Evolutionary conservation across 2,888 invertebrate species (phyloP).

Genomic region (Pyrgus malvae): DNA sequence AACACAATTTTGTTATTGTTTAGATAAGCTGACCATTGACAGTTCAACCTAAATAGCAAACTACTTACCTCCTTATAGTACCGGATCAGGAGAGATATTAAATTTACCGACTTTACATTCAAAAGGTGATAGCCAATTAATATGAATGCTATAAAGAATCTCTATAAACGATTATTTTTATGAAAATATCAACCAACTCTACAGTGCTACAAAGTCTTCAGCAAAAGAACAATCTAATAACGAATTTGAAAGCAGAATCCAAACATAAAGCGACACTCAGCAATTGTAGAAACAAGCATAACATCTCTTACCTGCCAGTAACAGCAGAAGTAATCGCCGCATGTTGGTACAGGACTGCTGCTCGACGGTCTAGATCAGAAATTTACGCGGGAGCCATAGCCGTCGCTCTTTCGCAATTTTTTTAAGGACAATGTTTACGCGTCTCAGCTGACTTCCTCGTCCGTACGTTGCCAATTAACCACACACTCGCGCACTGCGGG

Average conservation of each 20-base stretch:
- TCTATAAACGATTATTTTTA: too few relatives aligned
- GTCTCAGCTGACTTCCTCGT: slow-evolving; percentile 73
- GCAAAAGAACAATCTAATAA: too few relatives aligned
- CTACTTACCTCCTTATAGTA: neutral
- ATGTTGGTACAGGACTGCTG: slow-evolving; percentile 52
- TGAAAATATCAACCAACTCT: too few relatives aligned
- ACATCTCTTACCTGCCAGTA: slow-evolving; percentile 65
- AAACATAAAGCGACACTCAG: neutral
- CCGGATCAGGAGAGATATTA: too few relatives aligned
- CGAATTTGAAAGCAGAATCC: too few relatives aligned
- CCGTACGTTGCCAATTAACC: slow-evolving; percentile 73
- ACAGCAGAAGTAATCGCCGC: slow-evolving; percentile 66
- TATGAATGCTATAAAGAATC: too few relatives aligned
- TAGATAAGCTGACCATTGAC: neutral
- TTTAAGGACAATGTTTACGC: slow-evolving; percentile 69
- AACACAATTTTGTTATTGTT: neutral
- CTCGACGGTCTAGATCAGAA: slow-evolving; percentile 50
- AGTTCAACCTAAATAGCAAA: neutral
- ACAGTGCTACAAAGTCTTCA: neutral
- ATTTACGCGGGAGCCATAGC: slow-evolving; percentile 57
- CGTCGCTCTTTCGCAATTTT: slow-evolving; percentile 54
- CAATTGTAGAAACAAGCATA: neutral
- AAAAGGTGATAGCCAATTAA: too few relatives aligned
- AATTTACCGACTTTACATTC: too few relatives aligned
- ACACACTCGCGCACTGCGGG: slow-evolving; percentile 81